Percentiles rank a stretch among this genome's conserved stretches.
Conservation (phyloP, 1,140 invertebrate genomes). For the Zaprionus davidi region DNA sequence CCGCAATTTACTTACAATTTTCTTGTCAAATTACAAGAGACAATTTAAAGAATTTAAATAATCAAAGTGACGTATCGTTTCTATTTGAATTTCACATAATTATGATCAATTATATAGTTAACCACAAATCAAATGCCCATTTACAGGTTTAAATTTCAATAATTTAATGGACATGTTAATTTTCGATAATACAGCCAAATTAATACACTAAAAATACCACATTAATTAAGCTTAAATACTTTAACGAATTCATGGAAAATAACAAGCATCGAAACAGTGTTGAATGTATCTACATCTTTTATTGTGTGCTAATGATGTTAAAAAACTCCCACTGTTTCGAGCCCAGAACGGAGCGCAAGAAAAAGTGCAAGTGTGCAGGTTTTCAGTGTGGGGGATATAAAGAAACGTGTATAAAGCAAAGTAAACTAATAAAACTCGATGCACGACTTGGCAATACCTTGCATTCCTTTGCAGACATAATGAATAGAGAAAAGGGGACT, state of each 20-base stretch:
- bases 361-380: slow-evolving; percentile 62
- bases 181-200: slow-evolving; percentile 36
- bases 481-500: neutral
- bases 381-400: slow-evolving; percentile 32
- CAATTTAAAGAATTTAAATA: neutral
- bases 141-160: slow-evolving; percentile 40
- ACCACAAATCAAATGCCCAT: slow-evolving; percentile 29
- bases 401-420: slow-evolving; percentile 12
- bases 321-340: slow-evolving; percentile 61
- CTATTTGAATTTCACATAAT: neutral
- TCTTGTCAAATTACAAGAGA: neutral
- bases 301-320: slow-evolving; percentile 76
- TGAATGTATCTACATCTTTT: slow-evolving; percentile 38
- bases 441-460: neutral
- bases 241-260: slow-evolving; percentile 62
- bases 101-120: slow-evolving; percentile 4
- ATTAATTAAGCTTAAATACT: slow-evolving; percentile 16
- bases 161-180: slow-evolving; percentile 37
- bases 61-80: neutral
- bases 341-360: slow-evolving; percentile 28
- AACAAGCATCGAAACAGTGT: slow-evolving; percentile 12
- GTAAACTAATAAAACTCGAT: neutral
- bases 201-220: slow-evolving; percentile 25
- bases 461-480: too few species aligned
- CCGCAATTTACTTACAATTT: neutral